These are phyloP conservation scores for Zygogramma bicolorata DNA, from an alignment of 2,888 invertebrate genomes.

Conservation along the genomic window DNA sequence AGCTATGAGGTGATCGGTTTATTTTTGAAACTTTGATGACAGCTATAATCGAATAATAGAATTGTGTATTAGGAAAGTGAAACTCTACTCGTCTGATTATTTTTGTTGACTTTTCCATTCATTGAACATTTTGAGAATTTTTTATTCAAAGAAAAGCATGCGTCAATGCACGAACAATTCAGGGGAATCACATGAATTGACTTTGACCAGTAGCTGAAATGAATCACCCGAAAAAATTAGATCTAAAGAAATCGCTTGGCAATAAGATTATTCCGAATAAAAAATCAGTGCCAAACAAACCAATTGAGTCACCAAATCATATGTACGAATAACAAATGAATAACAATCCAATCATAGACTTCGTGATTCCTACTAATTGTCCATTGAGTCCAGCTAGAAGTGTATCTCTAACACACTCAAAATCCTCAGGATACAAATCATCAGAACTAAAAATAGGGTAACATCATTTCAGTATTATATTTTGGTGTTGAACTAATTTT, in stretches of 20 bases:
- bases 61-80: too few relatives aligned
- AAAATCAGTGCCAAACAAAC: neutral
- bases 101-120: too few relatives aligned
- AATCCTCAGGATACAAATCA: conserved; percentile 16
- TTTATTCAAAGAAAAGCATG: too few relatives aligned
- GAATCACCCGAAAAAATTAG: neutral
- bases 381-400: neutral
- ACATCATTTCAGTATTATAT: conserved; percentile 30
- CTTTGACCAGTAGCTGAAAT: neutral
- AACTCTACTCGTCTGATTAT: too few relatives aligned
- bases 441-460: conserved; percentile 16
- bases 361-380: neutral
- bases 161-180: neutral
- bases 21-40: too few relatives aligned
- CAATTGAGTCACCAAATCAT: conserved; percentile 1
- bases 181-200: neutral
- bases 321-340: conserved; percentile 1
- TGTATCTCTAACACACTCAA: conserved; percentile 17
- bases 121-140: too few relatives aligned
- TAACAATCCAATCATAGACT: neutral
- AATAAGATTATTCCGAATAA: neutral
- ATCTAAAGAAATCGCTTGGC: neutral
- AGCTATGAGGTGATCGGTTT: too few relatives aligned
- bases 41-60: too few relatives aligned
- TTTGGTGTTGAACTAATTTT: conserved; percentile 33